Evolutionary conservation across 1,140 invertebrate genomes (phyloP).

Genomic region (Eueides isabella): DNA sequence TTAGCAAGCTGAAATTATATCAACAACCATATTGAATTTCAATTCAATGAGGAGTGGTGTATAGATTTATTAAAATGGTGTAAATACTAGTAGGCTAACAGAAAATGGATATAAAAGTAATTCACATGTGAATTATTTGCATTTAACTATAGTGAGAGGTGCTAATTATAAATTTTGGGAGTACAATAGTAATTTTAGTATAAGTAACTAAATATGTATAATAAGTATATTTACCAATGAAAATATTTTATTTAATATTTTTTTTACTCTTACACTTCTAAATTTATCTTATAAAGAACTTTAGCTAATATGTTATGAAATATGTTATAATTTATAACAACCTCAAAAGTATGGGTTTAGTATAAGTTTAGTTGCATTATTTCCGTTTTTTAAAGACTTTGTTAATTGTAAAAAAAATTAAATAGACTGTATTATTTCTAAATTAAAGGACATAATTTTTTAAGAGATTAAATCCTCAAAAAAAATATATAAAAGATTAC

Average conservation of each 20-base stretch:
- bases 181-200: not conserved
- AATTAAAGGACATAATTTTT: not conserved
- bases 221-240: not conserved
- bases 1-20: constrained; percentile 11
- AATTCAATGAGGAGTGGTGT: constrained; percentile 72
- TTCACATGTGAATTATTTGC: constrained; percentile 13
- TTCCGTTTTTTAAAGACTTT: not conserved
- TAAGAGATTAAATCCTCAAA: not conserved
- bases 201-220: not conserved
- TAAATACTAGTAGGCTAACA: constrained; percentile 67
- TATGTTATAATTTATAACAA: constrained; percentile 19
- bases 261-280: not conserved
- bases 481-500: not conserved
- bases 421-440: not conserved
- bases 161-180: not conserved
- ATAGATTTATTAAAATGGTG: constrained; percentile 63
- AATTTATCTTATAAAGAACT: not conserved
- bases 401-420: not conserved
- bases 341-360: not conserved
- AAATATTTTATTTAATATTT: not conserved
- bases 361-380: not conserved
- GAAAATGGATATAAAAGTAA: constrained; percentile 32
- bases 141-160: not conserved
- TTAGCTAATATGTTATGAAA: not conserved
- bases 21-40: constrained; percentile 69